phyloP scores from a whole-genome alignment of 2,797 vertebrate species.

The Ctenochaetus hawaiiensis region DNA sequence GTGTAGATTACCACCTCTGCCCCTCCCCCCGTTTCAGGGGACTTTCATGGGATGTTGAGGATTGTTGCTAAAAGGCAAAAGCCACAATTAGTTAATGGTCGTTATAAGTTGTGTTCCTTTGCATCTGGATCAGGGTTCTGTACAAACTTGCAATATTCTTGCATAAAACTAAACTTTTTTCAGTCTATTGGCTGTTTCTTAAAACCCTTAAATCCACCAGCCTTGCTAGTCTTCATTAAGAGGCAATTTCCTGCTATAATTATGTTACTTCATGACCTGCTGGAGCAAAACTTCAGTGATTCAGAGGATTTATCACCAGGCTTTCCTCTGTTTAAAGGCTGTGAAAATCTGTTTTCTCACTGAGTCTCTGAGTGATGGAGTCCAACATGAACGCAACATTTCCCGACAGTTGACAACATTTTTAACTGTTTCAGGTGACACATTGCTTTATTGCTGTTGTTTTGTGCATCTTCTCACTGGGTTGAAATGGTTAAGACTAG shows the following conservation, averaged over 20 bases:
- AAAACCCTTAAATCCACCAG: not conserved
- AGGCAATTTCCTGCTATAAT: not conserved
- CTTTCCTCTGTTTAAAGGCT: not conserved
- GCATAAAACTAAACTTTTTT: not conserved
- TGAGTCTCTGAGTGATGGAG: not conserved
- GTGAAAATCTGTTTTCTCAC: not conserved
- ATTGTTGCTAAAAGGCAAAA: not conserved
- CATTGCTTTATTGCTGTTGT: too few relatives aligned
- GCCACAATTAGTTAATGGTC: not conserved
- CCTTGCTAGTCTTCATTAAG: not conserved
- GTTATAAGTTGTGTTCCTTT: not conserved
- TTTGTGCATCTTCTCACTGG: not conserved
- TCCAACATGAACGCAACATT: not conserved
- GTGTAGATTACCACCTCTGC: slow-evolving; percentile 66
- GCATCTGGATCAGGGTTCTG: not conserved
- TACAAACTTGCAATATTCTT: not conserved
- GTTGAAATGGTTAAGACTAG: not conserved
- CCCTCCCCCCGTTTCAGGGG: slow-evolving; percentile 45
- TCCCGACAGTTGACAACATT: not conserved
- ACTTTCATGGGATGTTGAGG: slow-evolving; percentile 51
- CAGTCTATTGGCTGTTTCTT: not conserved
- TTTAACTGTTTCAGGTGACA: too few relatives aligned
- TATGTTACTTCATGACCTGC: not conserved
- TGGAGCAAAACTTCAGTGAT: not conserved
- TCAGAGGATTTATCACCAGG: not conserved